These are phyloP conservation scores for Mamestra brassicae DNA, from an alignment of 2,888 invertebrate species.

Conservation along the genomic window DNA sequence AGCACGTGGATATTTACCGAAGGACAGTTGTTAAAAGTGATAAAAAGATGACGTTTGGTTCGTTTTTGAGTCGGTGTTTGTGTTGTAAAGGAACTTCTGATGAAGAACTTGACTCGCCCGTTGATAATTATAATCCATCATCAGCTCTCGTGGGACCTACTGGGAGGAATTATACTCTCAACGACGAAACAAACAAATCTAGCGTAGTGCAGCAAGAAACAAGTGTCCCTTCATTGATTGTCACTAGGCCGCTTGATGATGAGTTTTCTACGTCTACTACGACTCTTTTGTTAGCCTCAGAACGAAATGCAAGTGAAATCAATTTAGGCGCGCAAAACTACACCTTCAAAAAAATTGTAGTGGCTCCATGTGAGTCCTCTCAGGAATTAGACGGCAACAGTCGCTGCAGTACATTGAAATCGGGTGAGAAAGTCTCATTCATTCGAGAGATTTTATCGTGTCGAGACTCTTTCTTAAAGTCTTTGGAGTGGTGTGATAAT, in stretches of 20 bases:
- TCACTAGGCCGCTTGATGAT: conserved; percentile 69
- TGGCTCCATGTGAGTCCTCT: conserved; percentile 62
- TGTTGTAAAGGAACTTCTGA: conserved; percentile 74
- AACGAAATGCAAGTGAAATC: conserved; percentile 75
- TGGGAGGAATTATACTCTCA: conserved; percentile 81
- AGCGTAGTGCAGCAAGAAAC: conserved; percentile 50
- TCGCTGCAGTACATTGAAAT: conserved; percentile 78
- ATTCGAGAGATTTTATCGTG: conserved; percentile 86
- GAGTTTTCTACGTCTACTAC: conserved; percentile 77
- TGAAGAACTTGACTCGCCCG: conserved; percentile 71
- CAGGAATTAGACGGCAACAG: conserved; percentile 73
- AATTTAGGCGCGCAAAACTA: conserved; percentile 65
- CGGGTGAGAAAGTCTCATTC: conserved; percentile 88
- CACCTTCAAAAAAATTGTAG: conserved; percentile 64
- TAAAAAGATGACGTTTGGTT: conserved; percentile 71
- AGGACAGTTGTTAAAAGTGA: conserved; percentile 66
- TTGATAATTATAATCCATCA: conserved; percentile 77
- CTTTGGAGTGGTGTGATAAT: conserved; percentile 89
- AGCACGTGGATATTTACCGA: conserved; percentile 80
- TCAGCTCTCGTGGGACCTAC: conserved; percentile 79
- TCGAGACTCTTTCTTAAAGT: conserved; percentile 86
- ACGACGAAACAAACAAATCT: conserved; percentile 63
- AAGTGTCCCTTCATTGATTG: conserved; percentile 66
- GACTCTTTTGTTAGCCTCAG: conserved; percentile 77
- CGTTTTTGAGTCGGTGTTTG: conserved; percentile 73